phyloP scores from a whole-genome alignment of 2,797 vertebrate genomes.

The Odontamblyopus lacepedii region DNA sequence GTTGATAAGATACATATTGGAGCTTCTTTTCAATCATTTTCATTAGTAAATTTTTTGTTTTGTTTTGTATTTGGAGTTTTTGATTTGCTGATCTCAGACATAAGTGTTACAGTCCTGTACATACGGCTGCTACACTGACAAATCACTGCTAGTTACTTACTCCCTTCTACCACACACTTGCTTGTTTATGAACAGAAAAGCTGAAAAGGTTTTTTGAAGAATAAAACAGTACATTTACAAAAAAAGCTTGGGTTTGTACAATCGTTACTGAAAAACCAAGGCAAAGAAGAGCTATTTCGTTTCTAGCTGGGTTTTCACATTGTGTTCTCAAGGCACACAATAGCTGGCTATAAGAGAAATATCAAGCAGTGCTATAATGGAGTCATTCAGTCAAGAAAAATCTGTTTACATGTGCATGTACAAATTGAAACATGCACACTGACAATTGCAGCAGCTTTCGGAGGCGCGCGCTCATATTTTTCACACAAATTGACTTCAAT shows the following conservation, averaged over 20 bases:
- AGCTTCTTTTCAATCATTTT: not conserved
- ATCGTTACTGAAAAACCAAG: constrained; percentile 11
- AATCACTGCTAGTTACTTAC: not conserved
- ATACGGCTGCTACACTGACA: constrained; percentile 7
- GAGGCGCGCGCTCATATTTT: constrained; percentile 52
- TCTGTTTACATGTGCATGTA: constrained; percentile 36
- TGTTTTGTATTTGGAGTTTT: not conserved
- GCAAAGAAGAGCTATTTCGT: not conserved
- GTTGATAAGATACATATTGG: no score
- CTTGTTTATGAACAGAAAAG: not conserved
- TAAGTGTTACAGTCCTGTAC: constrained; percentile 2
- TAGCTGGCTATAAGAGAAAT: constrained; percentile 16
- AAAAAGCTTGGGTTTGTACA: constrained; percentile 8
- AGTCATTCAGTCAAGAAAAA: constrained; percentile 40
- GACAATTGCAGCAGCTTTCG: constrained; percentile 48
- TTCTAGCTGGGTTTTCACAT: constrained; percentile 12
- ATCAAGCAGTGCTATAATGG: constrained; percentile 40
- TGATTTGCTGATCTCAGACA: not conserved
- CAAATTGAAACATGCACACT: constrained; percentile 34
- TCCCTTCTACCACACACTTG: not conserved
- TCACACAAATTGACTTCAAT: constrained; percentile 67
- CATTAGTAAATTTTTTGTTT: not conserved
- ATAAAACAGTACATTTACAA: constrained; percentile 10
- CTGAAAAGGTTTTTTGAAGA: not conserved
- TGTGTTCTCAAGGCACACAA: constrained; percentile 19